These are phyloP conservation scores for Coturnix japonica DNA, from an alignment of 2,113 vertebrate species.

Conservation along the genomic window DNA sequence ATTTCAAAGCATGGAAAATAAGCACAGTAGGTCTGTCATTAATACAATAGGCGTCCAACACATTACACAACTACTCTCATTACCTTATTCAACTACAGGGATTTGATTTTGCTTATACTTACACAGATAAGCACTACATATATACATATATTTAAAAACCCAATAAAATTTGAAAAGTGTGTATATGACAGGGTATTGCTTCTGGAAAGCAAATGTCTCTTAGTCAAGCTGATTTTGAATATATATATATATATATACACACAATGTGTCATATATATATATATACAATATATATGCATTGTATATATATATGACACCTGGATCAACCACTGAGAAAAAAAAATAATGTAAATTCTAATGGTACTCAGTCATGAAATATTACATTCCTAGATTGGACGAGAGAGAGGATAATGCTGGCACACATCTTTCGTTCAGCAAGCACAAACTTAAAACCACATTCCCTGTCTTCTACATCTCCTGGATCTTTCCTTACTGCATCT, in stretches of 20 bases:
- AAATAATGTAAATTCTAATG: not conserved
- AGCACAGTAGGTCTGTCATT: not conserved
- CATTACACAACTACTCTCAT: not conserved
- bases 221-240: not conserved
- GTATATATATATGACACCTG: not conserved
- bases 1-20: not conserved
- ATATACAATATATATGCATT: too few species aligned
- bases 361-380: not conserved
- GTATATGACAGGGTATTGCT: not conserved
- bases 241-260: too few species aligned
- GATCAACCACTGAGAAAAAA: not conserved
- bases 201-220: not conserved
- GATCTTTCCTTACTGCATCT: not conserved
- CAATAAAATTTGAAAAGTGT: not conserved
- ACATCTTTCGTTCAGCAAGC: not conserved
- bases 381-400: not conserved
- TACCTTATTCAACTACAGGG: not conserved
- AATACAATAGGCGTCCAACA: not conserved
- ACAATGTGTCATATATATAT: too few species aligned
- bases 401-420: not conserved
- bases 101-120: not conserved
- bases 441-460: fast-evolving
- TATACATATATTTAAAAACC: not conserved
- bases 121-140: not conserved
- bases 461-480: fast-evolving